Base-by-base conservation (phyloP, 2,888 invertebrate genomes). In the Oeneis ivallda region DNA sequence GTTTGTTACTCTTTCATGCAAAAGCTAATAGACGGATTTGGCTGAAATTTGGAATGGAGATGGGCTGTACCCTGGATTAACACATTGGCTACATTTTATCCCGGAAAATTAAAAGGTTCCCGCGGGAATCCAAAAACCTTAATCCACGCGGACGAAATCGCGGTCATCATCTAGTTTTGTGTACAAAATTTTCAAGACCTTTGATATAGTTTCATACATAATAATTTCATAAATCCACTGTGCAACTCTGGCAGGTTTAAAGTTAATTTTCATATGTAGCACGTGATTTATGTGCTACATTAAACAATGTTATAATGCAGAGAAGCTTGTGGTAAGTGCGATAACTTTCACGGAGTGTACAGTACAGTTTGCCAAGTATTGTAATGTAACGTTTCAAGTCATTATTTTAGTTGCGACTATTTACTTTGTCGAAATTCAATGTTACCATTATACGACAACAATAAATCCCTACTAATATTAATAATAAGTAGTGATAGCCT, bases 221-320 rank as follows among this genome's bases (percentile, higher is more conserved):
- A n/a, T n/a, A n/a, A n/a, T n/a, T n/a, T n/a, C n/a, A n/a, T 56
- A 56, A 56, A 56, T 56, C 19, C 39, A 0, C 13, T 4, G 41
- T 19, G 19, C 19, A 56, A 39, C 41, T 39, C 56, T 41, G 56
- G 39, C 54, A 54, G 39, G 37, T 39, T 17, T 19, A 41, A 56
- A 56, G 39, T 56, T 56, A 11, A 41, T 56, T 56, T 56, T 41
- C 56, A 56, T 56, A 50, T 11, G 19, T 41, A 13, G 41, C 1
- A 19, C 39, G 7, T 56, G 56, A 56, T 56, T 56, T 41, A 56
- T 56, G 13, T 41, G 17, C 13, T 19, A 56, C 41, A 56, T 56
- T 15, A 56, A 56, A 56, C 56, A 19, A 13, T 39, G 56, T 56
- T 56, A 26, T 53, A 53, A 19, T 56, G 56, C 19, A 41, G 41